These are phyloP conservation scores for Oostethus manadensis DNA, from an alignment of 2,113 vertebrate genomes.

Conservation along the genomic window DNA sequence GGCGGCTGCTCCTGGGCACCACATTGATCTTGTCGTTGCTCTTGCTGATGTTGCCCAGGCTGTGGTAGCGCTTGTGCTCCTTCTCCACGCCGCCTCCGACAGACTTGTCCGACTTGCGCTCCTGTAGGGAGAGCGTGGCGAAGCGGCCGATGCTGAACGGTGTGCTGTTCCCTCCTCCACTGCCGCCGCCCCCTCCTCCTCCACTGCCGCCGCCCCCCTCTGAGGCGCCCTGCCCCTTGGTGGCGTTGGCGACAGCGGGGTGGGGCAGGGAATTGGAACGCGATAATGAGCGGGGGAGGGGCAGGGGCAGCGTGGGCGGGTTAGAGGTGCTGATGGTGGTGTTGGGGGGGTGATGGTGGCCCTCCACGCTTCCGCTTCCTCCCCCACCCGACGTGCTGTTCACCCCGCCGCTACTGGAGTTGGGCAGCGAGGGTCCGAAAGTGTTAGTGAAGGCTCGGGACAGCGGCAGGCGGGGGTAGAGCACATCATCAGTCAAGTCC, in stretches of 20 bases:
- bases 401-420: conserved; percentile 61
- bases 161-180: conserved; percentile 29
- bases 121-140: conserved; percentile 79
- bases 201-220: conserved; percentile 33
- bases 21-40: conserved; percentile 80
- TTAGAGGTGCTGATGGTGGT: conserved; percentile 50
- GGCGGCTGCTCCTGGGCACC: conserved; percentile 65
- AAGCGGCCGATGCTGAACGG: conserved; percentile 82
- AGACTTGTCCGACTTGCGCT: conserved; percentile 77
- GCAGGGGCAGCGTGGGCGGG: conserved; percentile 56
- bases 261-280: conserved; percentile 91
- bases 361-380: conserved; percentile 56
- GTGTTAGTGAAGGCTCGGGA: conserved; percentile 80
- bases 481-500: conserved; percentile 85
- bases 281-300: conserved; percentile 80
- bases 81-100: conserved; percentile 60
- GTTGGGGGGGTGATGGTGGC: conserved; percentile 70
- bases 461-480: conserved; percentile 76
- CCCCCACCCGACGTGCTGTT: conserved; percentile 59
- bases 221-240: conserved; percentile 50
- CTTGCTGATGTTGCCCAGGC: conserved; percentile 85
- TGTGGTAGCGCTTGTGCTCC: conserved; percentile 88
- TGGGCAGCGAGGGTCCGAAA: conserved; percentile 59
- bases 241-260: conserved; percentile 70
- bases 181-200: conserved; percentile 23